Percentiles rank a stretch among this genome's conserved stretches.
phyloP scores from a whole-genome alignment of 2,113 vertebrate genomes.

The Charina bottae region DNA sequence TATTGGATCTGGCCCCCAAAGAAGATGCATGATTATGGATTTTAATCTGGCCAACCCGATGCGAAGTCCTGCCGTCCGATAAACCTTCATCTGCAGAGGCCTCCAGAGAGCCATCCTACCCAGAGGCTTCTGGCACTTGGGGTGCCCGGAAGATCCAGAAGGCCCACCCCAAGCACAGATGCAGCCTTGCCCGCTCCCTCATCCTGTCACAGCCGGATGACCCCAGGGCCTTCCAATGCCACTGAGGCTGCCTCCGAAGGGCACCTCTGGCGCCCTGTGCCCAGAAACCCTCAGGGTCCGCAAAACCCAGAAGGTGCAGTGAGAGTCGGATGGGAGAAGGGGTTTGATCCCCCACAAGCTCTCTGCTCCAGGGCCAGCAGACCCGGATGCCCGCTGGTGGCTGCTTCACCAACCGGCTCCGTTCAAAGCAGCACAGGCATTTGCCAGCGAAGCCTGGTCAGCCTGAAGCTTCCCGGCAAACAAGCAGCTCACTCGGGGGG shows the following conservation, averaged over 20 bases:
- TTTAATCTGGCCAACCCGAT: background rate
- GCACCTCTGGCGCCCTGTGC: accelerated
- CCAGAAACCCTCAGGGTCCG: background rate
- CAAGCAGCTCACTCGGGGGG: too few relatives aligned
- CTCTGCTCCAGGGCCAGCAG: too few relatives aligned
- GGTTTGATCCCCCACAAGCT: background rate
- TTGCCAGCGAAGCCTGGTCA: background rate
- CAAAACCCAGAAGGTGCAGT: background rate
- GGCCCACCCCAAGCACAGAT: background rate
- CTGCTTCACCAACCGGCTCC: background rate
- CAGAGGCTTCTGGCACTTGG: background rate
- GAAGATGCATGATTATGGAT: background rate
- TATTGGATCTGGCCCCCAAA: background rate
- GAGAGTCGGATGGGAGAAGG: background rate
- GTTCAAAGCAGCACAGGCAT: too few relatives aligned
- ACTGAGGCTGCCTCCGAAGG: background rate
- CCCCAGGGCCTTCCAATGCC: background rate
- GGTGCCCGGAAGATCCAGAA: background rate
- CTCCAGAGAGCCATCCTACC: background rate
- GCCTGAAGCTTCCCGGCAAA: background rate
- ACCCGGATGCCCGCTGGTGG: background rate
- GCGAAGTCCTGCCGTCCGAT: background rate
- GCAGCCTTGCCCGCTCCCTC: background rate
- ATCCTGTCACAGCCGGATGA: background rate
- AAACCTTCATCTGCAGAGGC: background rate